Evolutionary conservation across 1,140 invertebrate genomes (phyloP), one percentile per base, ranked within the genome.

Genomic region (Hyphantria cunea): DNA sequence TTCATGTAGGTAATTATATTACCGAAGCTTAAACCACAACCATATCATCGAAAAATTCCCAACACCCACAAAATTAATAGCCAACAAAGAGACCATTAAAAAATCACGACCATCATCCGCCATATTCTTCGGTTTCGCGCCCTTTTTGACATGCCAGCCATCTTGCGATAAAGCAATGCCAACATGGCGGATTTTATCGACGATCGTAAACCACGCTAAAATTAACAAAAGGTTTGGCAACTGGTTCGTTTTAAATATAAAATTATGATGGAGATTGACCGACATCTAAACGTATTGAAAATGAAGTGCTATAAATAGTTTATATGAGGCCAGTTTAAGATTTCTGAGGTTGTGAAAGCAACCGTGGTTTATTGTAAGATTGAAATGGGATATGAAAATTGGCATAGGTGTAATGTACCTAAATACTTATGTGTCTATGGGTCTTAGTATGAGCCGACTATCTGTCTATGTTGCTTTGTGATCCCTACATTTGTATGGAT

Each of bases 181-280:
- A 65, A 67, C 55, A 71, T 71, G 64, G 64, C 56, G 56, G 49
- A 44, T 67, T 60, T 70, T 68, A 64, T 39, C 47, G 45, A 42
- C 45, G 52, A 34, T 64, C 64, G 60, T 66, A 72, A 75, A 75
- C 64, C 61, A 54, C 44, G 69, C 69, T 66, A 66, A 72, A 74
- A 75, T 75, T 75, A 75, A 71, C 72, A 67, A 67, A 67, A 65
- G 64, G 64, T 72, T 49, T 72, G 72, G 59, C 72, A 75, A 64
- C 72, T 72, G 64, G 61, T 64, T 45, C 42, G 59, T 62, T 68
- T 74, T 72, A 75, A 75, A 75, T 74, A 64, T 70, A 70, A 74
- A 70, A 63, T 74, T 67, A 68, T 70, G 65, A 68, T 67, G 54
- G 62, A 45, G 66, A 66, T 60, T 53, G 39, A 60, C 64, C 53